Evolutionary conservation across 2,797 vertebrate species (phyloP).

Genomic region (Hydrocynus forskahlii): DNA sequence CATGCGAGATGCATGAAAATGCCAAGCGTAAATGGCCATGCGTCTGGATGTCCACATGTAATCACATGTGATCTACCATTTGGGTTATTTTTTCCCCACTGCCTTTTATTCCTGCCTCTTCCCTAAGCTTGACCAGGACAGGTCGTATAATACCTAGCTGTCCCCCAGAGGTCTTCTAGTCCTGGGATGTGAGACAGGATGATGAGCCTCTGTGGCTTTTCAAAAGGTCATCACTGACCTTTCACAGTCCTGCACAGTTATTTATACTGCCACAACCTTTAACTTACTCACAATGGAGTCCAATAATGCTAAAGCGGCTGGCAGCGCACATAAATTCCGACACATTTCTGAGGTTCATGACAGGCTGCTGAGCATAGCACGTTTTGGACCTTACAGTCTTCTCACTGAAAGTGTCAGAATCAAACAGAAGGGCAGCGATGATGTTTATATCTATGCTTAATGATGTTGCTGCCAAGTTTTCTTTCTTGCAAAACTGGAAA

Average conservation of each 20-base stretch:
- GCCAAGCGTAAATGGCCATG: no score
- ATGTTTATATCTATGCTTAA: not conserved
- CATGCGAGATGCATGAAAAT: no score
- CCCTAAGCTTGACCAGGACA: not conserved
- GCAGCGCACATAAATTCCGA: constrained; percentile 8
- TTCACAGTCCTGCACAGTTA: constrained; percentile 61
- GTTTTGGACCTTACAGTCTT: not conserved
- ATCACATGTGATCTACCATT: not conserved
- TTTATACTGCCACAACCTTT: constrained; percentile 68
- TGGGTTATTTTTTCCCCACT: not conserved
- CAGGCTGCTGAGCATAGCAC: not conserved
- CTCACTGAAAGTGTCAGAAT: not conserved
- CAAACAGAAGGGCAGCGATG: not conserved
- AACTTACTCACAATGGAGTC: constrained; percentile 58
- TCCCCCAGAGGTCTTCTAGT: constrained; percentile 5
- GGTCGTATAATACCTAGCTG: constrained; percentile 7
- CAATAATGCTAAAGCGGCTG: constrained; percentile 49
- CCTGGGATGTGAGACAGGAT: constrained; percentile 45
- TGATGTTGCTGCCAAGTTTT: not conserved
- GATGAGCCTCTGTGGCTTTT: constrained; percentile 63
- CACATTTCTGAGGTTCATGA: not conserved
- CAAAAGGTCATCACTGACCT: constrained; percentile 69
- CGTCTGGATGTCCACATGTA: no score
- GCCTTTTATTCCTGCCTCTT: not conserved
- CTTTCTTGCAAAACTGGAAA: not conserved